Base-by-base conservation (phyloP, 2,797 vertebrate species). In the Lophius americanus region DNA sequence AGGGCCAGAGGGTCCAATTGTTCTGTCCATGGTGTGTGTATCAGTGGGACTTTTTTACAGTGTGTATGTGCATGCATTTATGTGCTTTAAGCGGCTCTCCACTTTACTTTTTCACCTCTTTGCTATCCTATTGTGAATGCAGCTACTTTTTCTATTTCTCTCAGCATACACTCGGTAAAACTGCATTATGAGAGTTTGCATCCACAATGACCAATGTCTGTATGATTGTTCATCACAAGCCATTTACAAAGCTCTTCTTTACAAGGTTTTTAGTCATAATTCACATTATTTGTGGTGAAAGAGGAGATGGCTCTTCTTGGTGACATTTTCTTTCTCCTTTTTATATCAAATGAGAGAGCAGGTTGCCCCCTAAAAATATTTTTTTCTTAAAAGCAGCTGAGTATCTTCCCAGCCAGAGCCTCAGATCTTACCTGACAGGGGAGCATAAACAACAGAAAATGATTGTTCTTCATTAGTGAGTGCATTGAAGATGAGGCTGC, bases 1-100 rank as follows among this genome's bases (percentile, higher is more conserved):
- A 87, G 80, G 83, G 73, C 14, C 85, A 82, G 73, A 54, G 75
- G 78, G 76, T 85, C 48, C 64, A 83, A 87, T 84, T 90, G 88
- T 86, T 90, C 85, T 84, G 85, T 89, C 75, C 75, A 8, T 42
- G n/a, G 44, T 67, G 53, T 44, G 53, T 70, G 5, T 46, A 52
- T 49, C 49, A 33, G 23, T 14, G 37, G 4, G 33, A 43, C 4
- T 36, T 10, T 13, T 9, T 47, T 7, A 9, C 3, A 48, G 32
- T 56, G 43, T 53, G 49, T 59, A 47, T 62, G 10, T 62, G 68
- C 35, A 37, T 60, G 49, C n/a, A 11, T 70, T 42, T 49, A 3
- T 3, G 1, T 60, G 43, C 41, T 64, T 79, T 70, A 35, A 41
- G 37, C 36, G 14, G n/a, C 46, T 53, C 7, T 64, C 51, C 48